Evolutionary conservation across 2,888 invertebrate species (phyloP), one percentile per base, ranked within the genome.

Genomic region (Caenorhabditis angaria): DNA sequence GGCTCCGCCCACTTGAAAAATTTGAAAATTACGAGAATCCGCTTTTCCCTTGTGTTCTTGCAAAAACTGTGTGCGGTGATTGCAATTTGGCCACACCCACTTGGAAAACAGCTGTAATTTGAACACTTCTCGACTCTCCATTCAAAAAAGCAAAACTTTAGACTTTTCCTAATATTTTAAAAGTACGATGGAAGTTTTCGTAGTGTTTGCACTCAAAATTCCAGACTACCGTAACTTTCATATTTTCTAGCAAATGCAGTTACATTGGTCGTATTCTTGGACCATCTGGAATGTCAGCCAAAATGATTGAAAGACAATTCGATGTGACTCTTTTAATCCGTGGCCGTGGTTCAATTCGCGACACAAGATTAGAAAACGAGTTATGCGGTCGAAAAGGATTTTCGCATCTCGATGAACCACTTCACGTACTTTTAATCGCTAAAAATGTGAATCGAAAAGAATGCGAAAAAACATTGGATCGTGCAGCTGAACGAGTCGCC

Each of bases 401-500:
- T 60, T 83, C 83, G 29, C 84, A 85, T 62, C 77, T 85, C 29
- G 56, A 78, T n/a, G 82, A 85, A 47, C 76, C 73, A 1, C 79
- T 85, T 18, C 85, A 85, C 63, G 82, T 85, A 22, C 66, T 82
- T 28, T 66, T 85, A 27, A 73, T 75, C 35, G 81, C 81, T 55
- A 75, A 62, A 55, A 76, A 81, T 57, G 22, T 29, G 29, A 58
- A 73, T 63, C 60, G 68, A 47, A 55, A 61, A 22, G 73, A 70
- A 53, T 77, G 77, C 80, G 93, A 93, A 88, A 90, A 95, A 77
- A 97, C 97, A 90, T 91, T 99, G 86, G 92, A 93, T 85, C 92
- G 95, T 87, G 97, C 97, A 56, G 94, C 96, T 50, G 95, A 95
- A 86, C 97, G 97, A 91, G 95, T 99, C 73, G 94, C 94, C 90